Evolutionary conservation across 2,888 invertebrate species (phyloP).

Genomic region (Micropterix aruncella): DNA sequence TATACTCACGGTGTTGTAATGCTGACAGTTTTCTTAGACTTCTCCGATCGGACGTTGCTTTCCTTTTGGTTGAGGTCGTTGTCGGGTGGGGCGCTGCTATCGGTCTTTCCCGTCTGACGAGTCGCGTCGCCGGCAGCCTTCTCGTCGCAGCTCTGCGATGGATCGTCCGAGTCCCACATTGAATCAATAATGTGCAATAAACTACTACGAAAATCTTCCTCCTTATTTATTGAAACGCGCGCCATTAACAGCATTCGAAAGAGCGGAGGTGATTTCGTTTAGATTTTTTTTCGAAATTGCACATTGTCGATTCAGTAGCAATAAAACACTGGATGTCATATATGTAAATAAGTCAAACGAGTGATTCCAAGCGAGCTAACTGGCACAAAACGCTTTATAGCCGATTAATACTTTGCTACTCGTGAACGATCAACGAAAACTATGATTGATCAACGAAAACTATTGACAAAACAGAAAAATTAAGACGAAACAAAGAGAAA

Average conservation of each 20-base stretch:
- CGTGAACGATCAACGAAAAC: background rate
- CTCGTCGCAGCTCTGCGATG: constrained; percentile 37
- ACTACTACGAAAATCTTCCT: constrained; percentile 42
- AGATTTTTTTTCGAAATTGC: constrained; percentile 25
- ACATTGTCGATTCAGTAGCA: constrained; percentile 45
- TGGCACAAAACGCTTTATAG: background rate
- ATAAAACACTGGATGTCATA: constrained; percentile 45
- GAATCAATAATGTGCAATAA: constrained; percentile 47
- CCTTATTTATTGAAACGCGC: background rate
- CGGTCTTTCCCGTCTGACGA: constrained; percentile 2
- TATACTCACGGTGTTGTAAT: constrained; percentile 50
- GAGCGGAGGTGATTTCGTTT: constrained; percentile 5
- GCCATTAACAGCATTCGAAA: background rate
- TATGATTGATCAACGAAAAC: background rate
- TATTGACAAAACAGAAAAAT: background rate
- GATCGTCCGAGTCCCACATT: constrained; percentile 45
- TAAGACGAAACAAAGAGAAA: background rate
- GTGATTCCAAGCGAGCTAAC: background rate
- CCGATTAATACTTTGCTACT: too few relatives aligned
- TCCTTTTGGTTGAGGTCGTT: constrained; percentile 4
- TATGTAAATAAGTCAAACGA: constrained; percentile 15
- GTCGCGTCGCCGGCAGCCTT: constrained; percentile 17
- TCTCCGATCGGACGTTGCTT: constrained; percentile 11
- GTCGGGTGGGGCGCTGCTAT: constrained; percentile 4
- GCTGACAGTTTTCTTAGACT: constrained; percentile 35